Evolutionary conservation across 2,888 invertebrate species (phyloP).

Genomic region (Arctia plantaginis): DNA sequence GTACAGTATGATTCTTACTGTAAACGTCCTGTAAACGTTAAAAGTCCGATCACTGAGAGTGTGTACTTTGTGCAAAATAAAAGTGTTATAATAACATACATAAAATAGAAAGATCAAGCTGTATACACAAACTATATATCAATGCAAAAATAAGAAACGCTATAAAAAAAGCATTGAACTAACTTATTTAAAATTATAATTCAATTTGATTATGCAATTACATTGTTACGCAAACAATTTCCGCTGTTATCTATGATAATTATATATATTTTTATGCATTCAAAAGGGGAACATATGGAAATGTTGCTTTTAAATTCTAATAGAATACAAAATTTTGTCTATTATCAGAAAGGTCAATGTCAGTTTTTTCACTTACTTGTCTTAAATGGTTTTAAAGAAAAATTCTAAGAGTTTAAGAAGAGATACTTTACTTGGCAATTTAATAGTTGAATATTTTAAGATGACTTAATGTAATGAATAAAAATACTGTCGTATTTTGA

Average conservation of each 20-base stretch:
- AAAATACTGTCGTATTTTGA: no score
- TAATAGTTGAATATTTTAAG: no score
- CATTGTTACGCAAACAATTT: conserved; percentile 23
- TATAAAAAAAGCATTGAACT: background rate
- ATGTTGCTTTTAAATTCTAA: conserved; percentile 44
- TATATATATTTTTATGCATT: conserved; percentile 30
- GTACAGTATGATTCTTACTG: no score
- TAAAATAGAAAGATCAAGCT: background rate
- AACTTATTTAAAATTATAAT: conserved; percentile 21
- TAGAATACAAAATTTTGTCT: conserved; percentile 30
- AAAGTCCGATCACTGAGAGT: no score
- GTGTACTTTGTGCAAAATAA: no score
- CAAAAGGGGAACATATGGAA: conserved; percentile 30
- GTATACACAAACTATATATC: background rate
- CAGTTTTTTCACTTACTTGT: background rate
- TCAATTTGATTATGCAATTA: conserved; percentile 27
- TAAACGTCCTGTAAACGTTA: no score
- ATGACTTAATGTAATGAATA: no score
- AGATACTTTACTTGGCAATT: no score
- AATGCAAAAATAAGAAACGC: background rate
- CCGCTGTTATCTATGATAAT: conserved; percentile 22
- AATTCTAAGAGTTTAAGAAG: background rate
- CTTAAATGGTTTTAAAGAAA: background rate
- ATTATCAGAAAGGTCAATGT: conserved; percentile 29
- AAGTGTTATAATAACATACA: conserved; percentile 13